These are phyloP conservation scores for Orycteropus afer DNA, from an alignment of 2,113 vertebrate species.

Conservation along the genomic window DNA sequence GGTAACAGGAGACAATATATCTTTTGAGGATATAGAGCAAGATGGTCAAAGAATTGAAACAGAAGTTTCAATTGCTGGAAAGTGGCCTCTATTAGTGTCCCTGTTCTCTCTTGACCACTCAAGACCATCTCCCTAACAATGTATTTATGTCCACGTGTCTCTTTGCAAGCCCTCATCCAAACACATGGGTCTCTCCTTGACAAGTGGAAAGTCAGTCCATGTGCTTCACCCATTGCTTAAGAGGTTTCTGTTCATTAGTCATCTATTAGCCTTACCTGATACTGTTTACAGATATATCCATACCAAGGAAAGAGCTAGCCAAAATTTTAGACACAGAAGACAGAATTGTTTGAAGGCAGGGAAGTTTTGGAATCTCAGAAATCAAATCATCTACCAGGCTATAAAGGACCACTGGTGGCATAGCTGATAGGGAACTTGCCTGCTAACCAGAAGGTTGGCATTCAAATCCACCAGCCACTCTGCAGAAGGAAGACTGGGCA, in stretches of 20 bases:
- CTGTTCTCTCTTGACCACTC: not conserved
- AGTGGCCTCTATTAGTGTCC: not conserved
- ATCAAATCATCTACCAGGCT: not conserved
- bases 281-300: not conserved
- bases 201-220: not conserved
- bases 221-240: not conserved
- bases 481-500: too few relatives aligned
- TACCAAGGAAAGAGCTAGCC: not conserved
- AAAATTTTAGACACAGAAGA: not conserved
- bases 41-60: not conserved
- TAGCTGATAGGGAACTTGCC: too few relatives aligned
- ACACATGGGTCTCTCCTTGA: not conserved
- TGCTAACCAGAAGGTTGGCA: too few relatives aligned
- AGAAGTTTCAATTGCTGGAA: not conserved
- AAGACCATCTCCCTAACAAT: not conserved
- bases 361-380: not conserved
- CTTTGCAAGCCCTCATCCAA: not conserved
- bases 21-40: accelerated
- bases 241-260: not conserved
- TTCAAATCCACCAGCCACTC: too few relatives aligned
- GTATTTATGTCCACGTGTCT: not conserved
- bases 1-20: not conserved
- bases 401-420: too few relatives aligned
- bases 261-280: not conserved
- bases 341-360: not conserved